Evolutionary conservation across 2,888 invertebrate species (phyloP).

Genomic region (Lithophane ornitopus): DNA sequence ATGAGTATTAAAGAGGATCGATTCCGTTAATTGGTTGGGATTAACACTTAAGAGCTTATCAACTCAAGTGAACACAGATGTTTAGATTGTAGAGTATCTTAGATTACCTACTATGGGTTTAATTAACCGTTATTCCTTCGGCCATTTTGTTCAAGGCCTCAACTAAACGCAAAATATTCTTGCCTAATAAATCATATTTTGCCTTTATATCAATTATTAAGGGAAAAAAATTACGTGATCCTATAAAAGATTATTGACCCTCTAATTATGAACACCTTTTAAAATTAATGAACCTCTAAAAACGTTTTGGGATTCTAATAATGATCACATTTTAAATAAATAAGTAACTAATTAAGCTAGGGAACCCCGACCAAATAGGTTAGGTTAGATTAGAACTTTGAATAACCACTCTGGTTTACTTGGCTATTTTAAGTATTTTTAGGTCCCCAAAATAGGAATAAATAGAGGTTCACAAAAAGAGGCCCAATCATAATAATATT

Average conservation of each 20-base stretch:
- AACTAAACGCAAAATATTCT: too few relatives aligned
- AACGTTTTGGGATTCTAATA: too few relatives aligned
- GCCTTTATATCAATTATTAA: neutral
- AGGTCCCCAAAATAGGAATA: neutral
- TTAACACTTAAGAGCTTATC: conserved; percentile 18
- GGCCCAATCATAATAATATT: neutral
- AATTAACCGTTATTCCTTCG: neutral
- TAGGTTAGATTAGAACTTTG: too few relatives aligned
- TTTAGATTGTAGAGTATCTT: neutral
- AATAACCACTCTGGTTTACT: too few relatives aligned
- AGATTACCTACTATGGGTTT: neutral
- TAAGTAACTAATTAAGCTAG: too few relatives aligned
- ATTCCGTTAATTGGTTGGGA: conserved; percentile 7
- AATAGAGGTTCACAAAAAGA: neutral
- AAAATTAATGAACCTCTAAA: too few relatives aligned
- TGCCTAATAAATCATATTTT: too few relatives aligned
- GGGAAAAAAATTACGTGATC: too few relatives aligned
- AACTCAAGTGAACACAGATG: neutral
- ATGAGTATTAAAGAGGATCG: neutral
- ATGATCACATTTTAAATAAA: too few relatives aligned
- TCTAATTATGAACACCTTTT: too few relatives aligned
- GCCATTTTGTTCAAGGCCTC: neutral
- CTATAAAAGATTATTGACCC: too few relatives aligned
- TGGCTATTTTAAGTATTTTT: neutral
- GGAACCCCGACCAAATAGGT: too few relatives aligned